Percentiles rank a stretch among this genome's conserved stretches.
phyloP scores from a whole-genome alignment of 2,888 invertebrate genomes.

The Cyaniris semiargus region DNA sequence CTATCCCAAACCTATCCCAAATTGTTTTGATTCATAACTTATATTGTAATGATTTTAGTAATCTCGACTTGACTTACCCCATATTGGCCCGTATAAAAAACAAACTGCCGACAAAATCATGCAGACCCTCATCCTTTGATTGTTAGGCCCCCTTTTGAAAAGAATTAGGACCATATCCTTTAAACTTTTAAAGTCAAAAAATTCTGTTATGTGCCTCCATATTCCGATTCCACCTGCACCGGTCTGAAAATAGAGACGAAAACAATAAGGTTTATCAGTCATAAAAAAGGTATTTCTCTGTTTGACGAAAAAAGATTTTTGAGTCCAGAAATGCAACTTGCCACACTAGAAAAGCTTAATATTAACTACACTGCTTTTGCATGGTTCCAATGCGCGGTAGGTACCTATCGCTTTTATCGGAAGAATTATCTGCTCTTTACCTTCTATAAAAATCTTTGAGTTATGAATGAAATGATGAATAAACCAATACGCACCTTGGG shows the following conservation, averaged over 20 bases:
- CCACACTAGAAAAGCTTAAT: neutral
- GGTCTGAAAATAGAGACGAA: neutral
- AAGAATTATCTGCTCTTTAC: neutral
- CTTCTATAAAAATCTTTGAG: neutral
- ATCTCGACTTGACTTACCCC: neutral
- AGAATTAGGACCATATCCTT: neutral
- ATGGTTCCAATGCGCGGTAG: neutral
- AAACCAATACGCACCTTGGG: neutral
- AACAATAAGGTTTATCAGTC: neutral
- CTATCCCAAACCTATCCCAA: neutral
- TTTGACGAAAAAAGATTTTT: neutral
- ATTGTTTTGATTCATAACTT: neutral
- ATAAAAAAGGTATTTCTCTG: neutral
- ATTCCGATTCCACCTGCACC: neutral
- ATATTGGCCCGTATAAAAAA: conserved; percentile 1
- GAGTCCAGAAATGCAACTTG: neutral
- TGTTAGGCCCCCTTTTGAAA: conserved; percentile 1
- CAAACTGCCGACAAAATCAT: neutral
- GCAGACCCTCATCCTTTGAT: neutral
- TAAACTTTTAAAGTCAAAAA: conserved; percentile 1
- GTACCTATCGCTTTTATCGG: neutral
- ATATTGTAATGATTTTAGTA: neutral
- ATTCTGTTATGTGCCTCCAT: neutral
- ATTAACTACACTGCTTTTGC: no score
- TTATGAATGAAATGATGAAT: neutral